Percentiles rank a stretch among this genome's conserved stretches.
These are phyloP conservation scores for Pachymerium ferrugineum DNA, from an alignment of 2,888 invertebrate species.

Conservation along the genomic window DNA sequence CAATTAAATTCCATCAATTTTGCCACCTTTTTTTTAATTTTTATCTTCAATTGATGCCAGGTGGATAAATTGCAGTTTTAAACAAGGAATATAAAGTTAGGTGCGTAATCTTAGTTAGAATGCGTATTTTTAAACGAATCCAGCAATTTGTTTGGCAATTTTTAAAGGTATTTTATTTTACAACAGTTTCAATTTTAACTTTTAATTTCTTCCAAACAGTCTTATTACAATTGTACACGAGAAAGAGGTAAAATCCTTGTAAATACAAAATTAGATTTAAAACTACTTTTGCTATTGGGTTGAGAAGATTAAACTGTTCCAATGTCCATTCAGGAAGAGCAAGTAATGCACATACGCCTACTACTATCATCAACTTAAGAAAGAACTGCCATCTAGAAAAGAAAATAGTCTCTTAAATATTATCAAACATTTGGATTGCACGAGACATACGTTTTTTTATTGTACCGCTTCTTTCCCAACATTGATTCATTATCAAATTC, in stretches of 20 bases:
- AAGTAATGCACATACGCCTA: background rate
- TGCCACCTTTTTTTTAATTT: too few species aligned
- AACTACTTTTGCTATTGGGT: background rate
- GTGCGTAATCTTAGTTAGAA: too few species aligned
- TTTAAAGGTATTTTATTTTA: too few species aligned
- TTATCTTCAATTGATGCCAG: too few species aligned
- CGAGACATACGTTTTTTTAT: background rate
- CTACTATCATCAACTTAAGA: background rate
- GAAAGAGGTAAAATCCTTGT: background rate
- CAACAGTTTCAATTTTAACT: too few species aligned
- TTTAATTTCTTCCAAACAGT: too few species aligned
- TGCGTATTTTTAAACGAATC: too few species aligned
- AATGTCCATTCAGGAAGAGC: background rate
- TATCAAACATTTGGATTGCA: background rate
- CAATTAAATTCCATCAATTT: too few species aligned
- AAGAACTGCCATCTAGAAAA: background rate
- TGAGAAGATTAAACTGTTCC: background rate
- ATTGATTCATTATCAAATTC: background rate
- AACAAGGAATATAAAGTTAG: too few species aligned
- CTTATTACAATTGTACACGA: background rate
- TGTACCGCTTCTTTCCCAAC: background rate
- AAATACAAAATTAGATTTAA: background rate
- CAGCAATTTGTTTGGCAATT: too few species aligned
- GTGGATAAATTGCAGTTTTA: too few species aligned
- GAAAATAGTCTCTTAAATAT: background rate